Evolutionary conservation across 2,797 vertebrate genomes (phyloP), one percentile per base, ranked within the genome.

Genomic region (Rousettus madagascariensis): DNA sequence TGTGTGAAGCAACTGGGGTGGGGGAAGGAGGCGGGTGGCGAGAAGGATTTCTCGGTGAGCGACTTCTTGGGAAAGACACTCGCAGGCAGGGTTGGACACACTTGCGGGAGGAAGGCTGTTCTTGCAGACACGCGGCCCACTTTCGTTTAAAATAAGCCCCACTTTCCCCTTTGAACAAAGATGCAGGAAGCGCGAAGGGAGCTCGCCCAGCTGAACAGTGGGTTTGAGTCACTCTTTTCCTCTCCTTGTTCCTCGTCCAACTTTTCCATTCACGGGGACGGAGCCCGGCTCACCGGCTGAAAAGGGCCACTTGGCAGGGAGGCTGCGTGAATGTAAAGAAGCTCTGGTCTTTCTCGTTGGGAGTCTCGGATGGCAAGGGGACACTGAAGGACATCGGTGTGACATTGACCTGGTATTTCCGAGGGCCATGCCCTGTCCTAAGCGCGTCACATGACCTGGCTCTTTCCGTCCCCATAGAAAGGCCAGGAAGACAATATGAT

Each of bases 281-380:
- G 6, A 74, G 86, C 38, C 53, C 0, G 0, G 55, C 8, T 94
- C 93, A n/a, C 28, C 4, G 71, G 38, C n/a, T 20, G 22, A 43
- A 28, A 2, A 13, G 6, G 4, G n/a, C 41, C 7, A 20, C 68
- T 36, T 8, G 26, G 69, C 13, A 4, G 51, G 26, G 86, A 36
- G 82, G 2, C 57, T 11, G 28, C 20, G 38, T 0, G 15, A 6
- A 2, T 0, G 0, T 0, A 19, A 20, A 28, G 59, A 19, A 4
- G 30, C 55, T 16, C 15, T 24, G 68, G 46, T 22, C 6, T 28
- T 15, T 43, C 82, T 33, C 55, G 36, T 13, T 49, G 87, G 87
- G 12, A 26, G 59, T 30, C 43, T 61, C 26, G 38, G 90, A 6
- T 1, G 16, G 24, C 0, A 19, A 79, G 41, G 28, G 26, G 30